Percentiles rank a stretch among this genome's conserved stretches.
phyloP scores from a whole-genome alignment of 2,888 invertebrate species.

The Byasa hedistus region DNA sequence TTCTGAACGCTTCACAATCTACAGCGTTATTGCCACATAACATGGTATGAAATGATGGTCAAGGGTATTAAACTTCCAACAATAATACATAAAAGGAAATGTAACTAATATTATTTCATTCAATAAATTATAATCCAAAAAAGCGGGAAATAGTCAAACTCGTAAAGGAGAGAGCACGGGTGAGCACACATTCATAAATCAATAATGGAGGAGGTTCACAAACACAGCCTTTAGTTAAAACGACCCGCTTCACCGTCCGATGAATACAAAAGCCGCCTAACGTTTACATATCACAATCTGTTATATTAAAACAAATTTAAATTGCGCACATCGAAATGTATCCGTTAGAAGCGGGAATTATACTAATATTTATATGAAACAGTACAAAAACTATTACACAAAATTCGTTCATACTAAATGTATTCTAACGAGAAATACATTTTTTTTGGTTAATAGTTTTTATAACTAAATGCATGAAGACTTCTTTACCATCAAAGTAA shows the following conservation, averaged over 20 bases:
- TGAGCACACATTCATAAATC: constrained; percentile 2
- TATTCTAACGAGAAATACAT: too few relatives aligned
- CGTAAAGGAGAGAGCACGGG: neutral
- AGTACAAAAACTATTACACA: too few relatives aligned
- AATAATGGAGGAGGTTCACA: constrained; percentile 4
- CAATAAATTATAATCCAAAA: neutral
- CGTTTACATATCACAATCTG: constrained; percentile 1
- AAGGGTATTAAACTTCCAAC: neutral
- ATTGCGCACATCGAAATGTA: neutral
- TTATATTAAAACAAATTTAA: neutral
- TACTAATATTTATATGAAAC: too few relatives aligned
- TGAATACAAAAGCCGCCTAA: neutral
- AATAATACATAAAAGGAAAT: neutral
- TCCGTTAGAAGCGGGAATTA: neutral
- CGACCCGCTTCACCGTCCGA: neutral
- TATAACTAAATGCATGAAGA: too few relatives aligned
- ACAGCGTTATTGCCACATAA: too few relatives aligned
- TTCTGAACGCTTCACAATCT: too few relatives aligned
- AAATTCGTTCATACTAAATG: too few relatives aligned
- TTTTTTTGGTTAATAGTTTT: too few relatives aligned
- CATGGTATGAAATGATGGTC: too few relatives aligned
- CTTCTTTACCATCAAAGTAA: too few relatives aligned
- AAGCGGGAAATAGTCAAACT: neutral
- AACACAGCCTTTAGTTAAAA: constrained; percentile 2
- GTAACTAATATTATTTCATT: neutral